Base-by-base conservation (phyloP, 2,888 invertebrate species). In the Drosophila paramelanica region DNA sequence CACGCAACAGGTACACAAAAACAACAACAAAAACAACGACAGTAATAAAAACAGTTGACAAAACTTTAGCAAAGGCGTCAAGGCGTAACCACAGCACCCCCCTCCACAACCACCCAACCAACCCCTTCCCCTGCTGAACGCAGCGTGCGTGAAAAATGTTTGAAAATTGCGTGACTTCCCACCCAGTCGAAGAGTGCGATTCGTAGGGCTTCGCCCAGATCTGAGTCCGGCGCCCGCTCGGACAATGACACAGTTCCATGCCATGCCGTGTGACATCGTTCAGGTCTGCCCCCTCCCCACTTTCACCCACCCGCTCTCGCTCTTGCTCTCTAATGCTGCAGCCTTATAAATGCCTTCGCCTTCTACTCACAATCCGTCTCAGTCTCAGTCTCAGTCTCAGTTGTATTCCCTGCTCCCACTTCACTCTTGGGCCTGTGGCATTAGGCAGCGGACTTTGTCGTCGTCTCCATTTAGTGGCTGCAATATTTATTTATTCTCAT, bases 1-100 rank as follows among this genome's bases (percentile, higher is more conserved):
- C 82, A 82, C 86, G 82, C 82, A 85, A 82, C 82, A 82, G 76
- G 82, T 82, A 71, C 53, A 51, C 64, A 67, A 67, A 60, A 66
- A 43, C 41, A 56, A 66, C 57, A 62, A 59, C 52, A 66, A 43
- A 36, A 56, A 66, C 57, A 50, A 69, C 36, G 56, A 51, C 31
- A 41, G 20, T 59, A 59, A 45, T 43, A 59, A 33, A 51, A 59
- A 51, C 56, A 70, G 79, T 81, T 83, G 79, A 86, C 84, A 86
- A 86, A 79, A 74, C 81, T 70, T 73, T 58, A 49, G 46, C 72
- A 55, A 51, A 86, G 87, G 77, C 83, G 84, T 81, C 50, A 79
- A 70, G 78, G 83, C 81, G 81, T 81, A 77, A 70, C 73, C 49
- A 47, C 50, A 33, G 55, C 53, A 0, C 25, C 39, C 13, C 14